phyloP scores from a whole-genome alignment of 2,888 invertebrate species.

The Nycteola revayana region DNA sequence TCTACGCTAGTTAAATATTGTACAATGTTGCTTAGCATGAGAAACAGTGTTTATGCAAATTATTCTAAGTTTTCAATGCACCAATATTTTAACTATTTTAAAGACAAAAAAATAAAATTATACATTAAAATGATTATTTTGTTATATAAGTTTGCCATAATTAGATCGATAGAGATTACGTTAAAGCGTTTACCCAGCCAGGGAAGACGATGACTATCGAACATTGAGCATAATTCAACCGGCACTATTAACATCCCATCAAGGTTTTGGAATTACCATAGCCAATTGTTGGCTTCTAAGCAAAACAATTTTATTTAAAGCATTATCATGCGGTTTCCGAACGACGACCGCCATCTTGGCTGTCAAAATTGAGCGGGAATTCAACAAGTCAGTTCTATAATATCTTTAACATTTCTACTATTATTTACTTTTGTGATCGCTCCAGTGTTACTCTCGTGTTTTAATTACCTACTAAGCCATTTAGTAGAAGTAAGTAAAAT shows the following conservation, averaged over 20 bases:
- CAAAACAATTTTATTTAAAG: constrained; percentile 58
- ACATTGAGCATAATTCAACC: constrained; percentile 66
- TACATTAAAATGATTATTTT: no score
- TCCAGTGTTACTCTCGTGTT: not conserved
- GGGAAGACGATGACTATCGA: constrained; percentile 52
- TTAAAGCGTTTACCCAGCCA: constrained; percentile 49
- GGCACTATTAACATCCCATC: constrained; percentile 54
- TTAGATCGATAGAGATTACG: no score
- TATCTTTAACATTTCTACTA: no score
- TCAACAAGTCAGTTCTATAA: no score
- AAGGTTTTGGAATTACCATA: constrained; percentile 51
- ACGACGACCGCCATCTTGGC: constrained; percentile 39
- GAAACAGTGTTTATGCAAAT: no score
- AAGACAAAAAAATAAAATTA: no score
- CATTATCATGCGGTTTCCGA: constrained; percentile 53
- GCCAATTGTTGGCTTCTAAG: constrained; percentile 55
- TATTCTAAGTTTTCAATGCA: no score
- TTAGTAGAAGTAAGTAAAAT: constrained; percentile 12
- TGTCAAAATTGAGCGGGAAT: constrained; percentile 19
- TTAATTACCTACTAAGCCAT: constrained; percentile 28
- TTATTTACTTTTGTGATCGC: no score
- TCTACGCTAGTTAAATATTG: constrained; percentile 1
- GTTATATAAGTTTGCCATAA: no score
- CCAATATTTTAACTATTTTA: no score
- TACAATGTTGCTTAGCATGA: no score